Conservation (phyloP, 1,140 invertebrate genomes). For the Scaptomyza hsui region DNA sequence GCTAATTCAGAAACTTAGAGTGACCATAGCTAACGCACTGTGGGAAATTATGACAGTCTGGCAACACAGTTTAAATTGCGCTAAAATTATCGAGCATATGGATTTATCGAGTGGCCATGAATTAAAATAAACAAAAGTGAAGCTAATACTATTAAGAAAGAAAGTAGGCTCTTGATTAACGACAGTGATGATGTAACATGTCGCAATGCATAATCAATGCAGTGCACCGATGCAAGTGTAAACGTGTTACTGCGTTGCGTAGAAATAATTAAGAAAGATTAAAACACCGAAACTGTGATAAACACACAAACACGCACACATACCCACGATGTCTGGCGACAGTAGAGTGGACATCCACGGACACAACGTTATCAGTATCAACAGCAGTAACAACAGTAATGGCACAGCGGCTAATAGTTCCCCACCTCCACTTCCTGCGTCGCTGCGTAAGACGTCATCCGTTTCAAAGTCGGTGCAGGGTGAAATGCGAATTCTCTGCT, state of each 20-base stretch:
- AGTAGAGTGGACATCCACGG: conserved; percentile 23
- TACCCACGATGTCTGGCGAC: conserved; percentile 40
- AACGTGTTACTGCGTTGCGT: conserved; percentile 23
- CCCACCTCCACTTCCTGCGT: background rate
- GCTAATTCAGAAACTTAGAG: background rate
- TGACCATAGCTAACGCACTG: conserved; percentile 2
- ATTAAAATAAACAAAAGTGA: conserved; percentile 30
- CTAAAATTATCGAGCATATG: background rate
- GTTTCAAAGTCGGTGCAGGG: conserved; percentile 31
- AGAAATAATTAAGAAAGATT: conserved; percentile 29
- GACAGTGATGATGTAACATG: conserved; percentile 16
- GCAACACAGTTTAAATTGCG: conserved; percentile 4
- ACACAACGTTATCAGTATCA: conserved; percentile 65
- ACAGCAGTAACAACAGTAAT: conserved; percentile 7
- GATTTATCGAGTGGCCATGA: conserved; percentile 13
- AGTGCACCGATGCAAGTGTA: background rate
- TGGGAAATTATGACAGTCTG: background rate
- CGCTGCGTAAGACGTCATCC: conserved; percentile 54
- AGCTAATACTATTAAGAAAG: background rate
- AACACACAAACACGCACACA: conserved; percentile 18
- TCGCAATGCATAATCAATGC: background rate
- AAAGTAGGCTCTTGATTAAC: background rate
- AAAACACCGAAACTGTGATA: conserved; percentile 40
- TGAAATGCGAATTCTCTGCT: conserved; percentile 88
- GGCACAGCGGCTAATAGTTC: conserved; percentile 1